A percentile compares a stretch with the other conserved stretches of the same genome.
Conservation (phyloP, 2,797 vertebrate genomes). For the Gastrophryne carolinensis region DNA sequence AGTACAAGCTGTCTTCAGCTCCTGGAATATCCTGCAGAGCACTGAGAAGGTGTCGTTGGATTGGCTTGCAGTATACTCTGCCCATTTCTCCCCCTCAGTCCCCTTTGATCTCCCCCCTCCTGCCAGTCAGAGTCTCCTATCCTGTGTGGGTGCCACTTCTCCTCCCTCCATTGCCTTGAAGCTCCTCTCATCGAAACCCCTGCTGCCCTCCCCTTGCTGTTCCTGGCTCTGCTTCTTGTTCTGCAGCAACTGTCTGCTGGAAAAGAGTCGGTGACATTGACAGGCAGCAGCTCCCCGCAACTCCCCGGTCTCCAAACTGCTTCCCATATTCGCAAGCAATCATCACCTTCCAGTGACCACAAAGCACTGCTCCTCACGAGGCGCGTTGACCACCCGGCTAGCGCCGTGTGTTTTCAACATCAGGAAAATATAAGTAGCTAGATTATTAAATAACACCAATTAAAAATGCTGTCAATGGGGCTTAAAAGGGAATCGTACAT, state of each 20-base stretch:
- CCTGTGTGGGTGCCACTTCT: conserved; percentile 24
- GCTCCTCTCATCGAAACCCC: background rate
- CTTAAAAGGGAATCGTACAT: conserved; percentile 37
- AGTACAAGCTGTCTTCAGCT: conserved; percentile 9
- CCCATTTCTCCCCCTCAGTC: conserved; percentile 6
- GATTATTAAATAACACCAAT: conserved; percentile 32
- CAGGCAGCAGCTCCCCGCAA: conserved; percentile 30
- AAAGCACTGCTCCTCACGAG: background rate
- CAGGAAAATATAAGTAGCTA: conserved; percentile 18
- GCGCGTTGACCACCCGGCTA: conserved; percentile 11
- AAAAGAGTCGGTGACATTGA: conserved; percentile 19
- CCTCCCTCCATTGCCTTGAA: conserved; percentile 27
- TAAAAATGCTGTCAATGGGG: conserved; percentile 37
- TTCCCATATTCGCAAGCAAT: conserved; percentile 28
- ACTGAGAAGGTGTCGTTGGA: conserved; percentile 22
- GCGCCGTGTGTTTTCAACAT: conserved; percentile 7
- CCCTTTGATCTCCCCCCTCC: background rate
- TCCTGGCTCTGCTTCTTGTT: conserved; percentile 27
- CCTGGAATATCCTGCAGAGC: conserved; percentile 4
- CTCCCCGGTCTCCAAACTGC: background rate
- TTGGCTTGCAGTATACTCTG: background rate
- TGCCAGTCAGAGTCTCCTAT: background rate
- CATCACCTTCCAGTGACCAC: conserved; percentile 25
- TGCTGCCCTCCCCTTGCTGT: conserved; percentile 18
- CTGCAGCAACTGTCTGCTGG: conserved; percentile 16